Evolutionary conservation across 1,140 invertebrate species (phyloP), one percentile per base, ranked within the genome.

Genomic region (Reticulitermes speratus): DNA sequence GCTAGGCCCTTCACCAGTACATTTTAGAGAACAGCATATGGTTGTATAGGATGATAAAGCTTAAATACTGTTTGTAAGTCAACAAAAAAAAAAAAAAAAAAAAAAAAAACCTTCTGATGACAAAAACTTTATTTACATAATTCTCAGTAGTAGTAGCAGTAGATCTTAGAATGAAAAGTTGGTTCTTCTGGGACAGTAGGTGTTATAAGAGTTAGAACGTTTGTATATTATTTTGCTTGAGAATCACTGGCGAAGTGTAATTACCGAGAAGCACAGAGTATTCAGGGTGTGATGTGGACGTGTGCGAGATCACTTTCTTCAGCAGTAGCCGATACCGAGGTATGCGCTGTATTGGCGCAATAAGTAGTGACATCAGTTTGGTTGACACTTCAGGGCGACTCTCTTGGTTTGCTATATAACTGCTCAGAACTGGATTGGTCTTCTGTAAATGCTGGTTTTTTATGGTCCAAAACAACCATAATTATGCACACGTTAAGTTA

Each of bases 281-380:
- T 88, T 95, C 94, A 87, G 91, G 90, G 88, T 96, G 93, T 48
- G 91, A 91, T 44, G 90, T 89, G 59, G 91, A 90, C 1, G 95
- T 96, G 87, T 95, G 92, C 85, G 93, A 91, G 75, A 95, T 88
- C 1, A 96, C 92, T 90, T 96, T 94, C 89, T 94, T 93, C 25
- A 96, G 90, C 14, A 96, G 90, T 52, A 96, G 90, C 88, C 94
- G 94, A 90, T 96, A 96, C 87, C 96, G 92, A 25, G 96, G 96
- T 85, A 96, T 92, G 88, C 96, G 91, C 89, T 96, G 96, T 87
- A 96, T 95, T 55, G 96, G 96, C 65, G 94, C 94, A 88, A 96
- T 96, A 86, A 96, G 91, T 30, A 96, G 89, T 0, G 96, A 93
- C 85, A 94, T 93, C 1, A 96, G 90, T 89, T 95, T 96, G 30